Evolutionary conservation across 2,113 vertebrate genomes (phyloP), one percentile per base, ranked within the genome.

Genomic region (Rhinichthys klamathensis): DNA sequence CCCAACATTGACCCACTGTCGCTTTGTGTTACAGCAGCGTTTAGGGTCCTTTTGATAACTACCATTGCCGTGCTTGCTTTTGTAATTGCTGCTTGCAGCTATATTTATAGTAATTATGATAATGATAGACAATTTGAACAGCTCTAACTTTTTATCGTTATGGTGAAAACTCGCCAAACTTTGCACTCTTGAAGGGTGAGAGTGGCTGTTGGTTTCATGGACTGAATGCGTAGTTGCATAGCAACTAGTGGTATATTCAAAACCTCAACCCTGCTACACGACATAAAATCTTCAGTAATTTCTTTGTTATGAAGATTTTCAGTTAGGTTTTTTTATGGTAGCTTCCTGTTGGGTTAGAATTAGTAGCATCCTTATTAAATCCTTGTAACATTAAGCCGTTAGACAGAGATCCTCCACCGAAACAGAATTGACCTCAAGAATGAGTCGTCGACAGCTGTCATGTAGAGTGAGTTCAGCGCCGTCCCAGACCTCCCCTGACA

Each of bases 361-460:
- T n/a, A 25, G 6, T 73, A 46, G 23, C n/a, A 73, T 6, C 6
- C 3, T 46, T 73, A 16, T 73, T 7, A 25, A 73, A 25, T 25
- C 70, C 70, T 73, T 15, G 12, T 46, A 73, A 13, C 70, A 15
- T 25, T 73, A 25, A 46, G 12, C 41, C 41, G 3, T 49, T 46
- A 49, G 38, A 49, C 72, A 49, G 72, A 73, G 41, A 73, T 73
- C 30, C 30, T 2, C 0, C 27, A 77, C 51, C 4, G n/a, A 65
- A 65, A 30, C n/a, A 80, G 60, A 65, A 46, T 6, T 46, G n/a
- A 30, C 78, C 44, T 63, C 16, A 80, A 61, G 38, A 18, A 16
- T 41, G 88, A 90, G 41, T 46, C 32, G 65, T 60, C 65, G 86
- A 90, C 90, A 92, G 89, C 91, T 91, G 90, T 92, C 89, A 84